These are phyloP conservation scores for Ellobium chinense DNA, from an alignment of 2,888 invertebrate species.

Conservation along the genomic window DNA sequence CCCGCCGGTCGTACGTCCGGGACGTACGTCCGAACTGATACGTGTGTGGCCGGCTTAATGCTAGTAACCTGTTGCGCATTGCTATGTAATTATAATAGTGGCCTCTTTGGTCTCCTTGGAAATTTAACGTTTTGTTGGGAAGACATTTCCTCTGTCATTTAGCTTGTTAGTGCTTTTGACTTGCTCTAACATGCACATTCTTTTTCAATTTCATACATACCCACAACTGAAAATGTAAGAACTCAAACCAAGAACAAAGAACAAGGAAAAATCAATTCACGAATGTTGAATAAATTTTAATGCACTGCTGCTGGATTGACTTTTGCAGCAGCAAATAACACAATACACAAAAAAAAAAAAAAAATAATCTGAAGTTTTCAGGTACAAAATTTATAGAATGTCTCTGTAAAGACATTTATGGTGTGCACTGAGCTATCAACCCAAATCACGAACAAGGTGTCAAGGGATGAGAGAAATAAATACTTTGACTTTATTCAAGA, in stretches of 20 bases:
- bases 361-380: background rate
- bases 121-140: background rate
- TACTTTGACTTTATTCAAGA: no score
- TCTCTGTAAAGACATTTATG: background rate
- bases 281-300: constrained; percentile 46
- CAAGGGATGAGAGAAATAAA: constrained; percentile 38
- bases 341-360: constrained; percentile 34
- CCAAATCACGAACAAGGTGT: constrained; percentile 24
- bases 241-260: background rate
- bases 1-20: no score
- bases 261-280: background rate
- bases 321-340: constrained; percentile 31
- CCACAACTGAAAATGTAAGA: background rate
- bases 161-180: background rate
- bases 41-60: no score
- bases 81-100: background rate
- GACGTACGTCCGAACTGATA: no score
- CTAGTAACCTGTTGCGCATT: no score
- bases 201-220: background rate
- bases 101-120: no score
- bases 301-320: constrained; percentile 26
- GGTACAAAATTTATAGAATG: constrained; percentile 18
- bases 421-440: constrained; percentile 6
- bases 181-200: no score
- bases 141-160: background rate